These are phyloP conservation scores for Acleris emargana DNA, from an alignment of 2,888 invertebrate genomes.

Conservation along the genomic window DNA sequence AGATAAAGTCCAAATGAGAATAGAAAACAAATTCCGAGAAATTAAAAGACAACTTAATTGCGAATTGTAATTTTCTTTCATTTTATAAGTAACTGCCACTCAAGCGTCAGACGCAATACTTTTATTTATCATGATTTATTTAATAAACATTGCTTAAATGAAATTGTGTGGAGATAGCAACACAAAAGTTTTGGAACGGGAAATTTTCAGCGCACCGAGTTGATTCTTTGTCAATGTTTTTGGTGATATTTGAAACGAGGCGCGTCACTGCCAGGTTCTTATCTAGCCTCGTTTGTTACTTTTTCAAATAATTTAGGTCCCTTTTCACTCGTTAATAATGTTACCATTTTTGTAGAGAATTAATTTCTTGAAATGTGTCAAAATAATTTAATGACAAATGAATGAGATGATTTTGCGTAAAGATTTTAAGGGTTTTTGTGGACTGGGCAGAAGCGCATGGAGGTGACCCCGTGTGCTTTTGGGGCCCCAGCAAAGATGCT, in stretches of 20 bases:
- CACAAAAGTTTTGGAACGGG: slow-evolving; percentile 12
- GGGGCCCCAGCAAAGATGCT: too few relatives aligned
- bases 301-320: slow-evolving; percentile 27
- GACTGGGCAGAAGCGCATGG: too few relatives aligned
- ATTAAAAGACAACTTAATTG: too few relatives aligned
- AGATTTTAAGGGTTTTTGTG: too few relatives aligned
- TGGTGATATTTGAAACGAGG: slow-evolving; percentile 1
- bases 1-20: too few relatives aligned
- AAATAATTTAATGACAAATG: too few relatives aligned
- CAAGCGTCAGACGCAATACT: slow-evolving; percentile 15
- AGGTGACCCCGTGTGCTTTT: too few relatives aligned
- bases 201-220: background rate
- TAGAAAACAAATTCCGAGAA: too few relatives aligned
- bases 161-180: slow-evolving; percentile 12
- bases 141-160: slow-evolving; percentile 6
- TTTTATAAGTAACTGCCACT: slow-evolving; percentile 7
- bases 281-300: slow-evolving; percentile 44
- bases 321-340: background rate
- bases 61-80: slow-evolving; percentile 2
- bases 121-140: slow-evolving; percentile 13
- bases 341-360: background rate
- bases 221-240: slow-evolving; percentile 15
- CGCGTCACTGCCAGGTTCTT: slow-evolving; percentile 47
- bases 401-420: too few relatives aligned
- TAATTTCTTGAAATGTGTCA: background rate